Evolutionary conservation across 2,888 invertebrate genomes (phyloP).

Genomic region (Dynastes grantii): DNA sequence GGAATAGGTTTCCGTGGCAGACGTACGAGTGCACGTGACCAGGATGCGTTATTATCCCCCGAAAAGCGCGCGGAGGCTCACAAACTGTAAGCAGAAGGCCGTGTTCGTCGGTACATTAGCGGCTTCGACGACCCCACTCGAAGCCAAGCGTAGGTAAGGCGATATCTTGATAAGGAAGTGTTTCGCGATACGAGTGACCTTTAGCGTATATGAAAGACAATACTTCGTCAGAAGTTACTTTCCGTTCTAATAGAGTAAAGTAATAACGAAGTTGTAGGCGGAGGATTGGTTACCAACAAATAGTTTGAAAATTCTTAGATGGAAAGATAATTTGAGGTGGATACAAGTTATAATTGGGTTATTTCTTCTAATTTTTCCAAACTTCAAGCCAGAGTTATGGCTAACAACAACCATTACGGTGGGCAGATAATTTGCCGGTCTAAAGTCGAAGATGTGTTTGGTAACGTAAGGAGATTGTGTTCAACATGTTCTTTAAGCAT

Average conservation of each 20-base stretch:
- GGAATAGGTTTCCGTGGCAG: slow-evolving; percentile 3
- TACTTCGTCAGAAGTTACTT: slow-evolving; percentile 5
- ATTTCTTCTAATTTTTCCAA: not conserved
- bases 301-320: not conserved
- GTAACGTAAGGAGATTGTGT: too few species aligned
- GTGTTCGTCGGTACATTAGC: not conserved
- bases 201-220: not conserved
- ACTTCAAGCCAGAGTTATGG: too few species aligned
- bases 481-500: too few species aligned
- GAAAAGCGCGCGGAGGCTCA: slow-evolving; percentile 16
- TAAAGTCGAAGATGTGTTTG: too few species aligned
- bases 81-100: slow-evolving; percentile 19
- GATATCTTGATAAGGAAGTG: slow-evolving; percentile 35
- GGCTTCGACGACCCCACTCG: not conserved
- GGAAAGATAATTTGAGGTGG: too few species aligned
- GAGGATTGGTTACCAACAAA: not conserved
- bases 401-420: too few species aligned
- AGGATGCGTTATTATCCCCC: slow-evolving; percentile 23
- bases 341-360: too few species aligned
- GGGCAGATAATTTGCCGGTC: too few species aligned
- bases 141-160: slow-evolving; percentile 23
- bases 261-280: not conserved
- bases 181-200: not conserved
- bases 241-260: not conserved
- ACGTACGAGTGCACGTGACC: slow-evolving; percentile 50